Percentiles rank a stretch among this genome's conserved stretches.
Conservation (phyloP, 2,888 invertebrate genomes). For the Atethmia centrago region DNA sequence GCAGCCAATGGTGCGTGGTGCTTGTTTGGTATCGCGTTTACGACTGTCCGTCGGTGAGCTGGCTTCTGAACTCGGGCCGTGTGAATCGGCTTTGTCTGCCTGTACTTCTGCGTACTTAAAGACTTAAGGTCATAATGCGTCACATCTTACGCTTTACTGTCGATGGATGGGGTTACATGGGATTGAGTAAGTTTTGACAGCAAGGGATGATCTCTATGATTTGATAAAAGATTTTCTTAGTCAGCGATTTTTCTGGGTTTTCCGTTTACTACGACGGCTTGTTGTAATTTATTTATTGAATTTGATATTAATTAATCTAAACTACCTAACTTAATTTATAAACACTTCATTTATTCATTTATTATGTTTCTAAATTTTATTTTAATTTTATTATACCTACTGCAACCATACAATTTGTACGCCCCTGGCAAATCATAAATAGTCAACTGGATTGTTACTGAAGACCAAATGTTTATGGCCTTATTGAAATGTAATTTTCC, state of each 20-base stretch:
- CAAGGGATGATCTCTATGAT: constrained; percentile 10
- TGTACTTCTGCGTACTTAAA: constrained; percentile 64
- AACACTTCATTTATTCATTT: too few relatives aligned
- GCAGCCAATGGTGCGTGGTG: constrained; percentile 85
- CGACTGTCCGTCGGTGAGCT: constrained; percentile 77
- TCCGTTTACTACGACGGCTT: too few relatives aligned
- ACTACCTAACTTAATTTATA: too few relatives aligned
- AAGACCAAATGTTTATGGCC: not conserved
- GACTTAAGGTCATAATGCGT: constrained; percentile 68
- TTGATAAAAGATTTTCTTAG: not conserved
- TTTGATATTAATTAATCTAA: too few relatives aligned
- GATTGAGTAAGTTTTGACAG: constrained; percentile 36
- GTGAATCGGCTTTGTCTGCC: constrained; percentile 82
- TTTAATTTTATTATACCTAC: too few relatives aligned
- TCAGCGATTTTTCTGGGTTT: not conserved
- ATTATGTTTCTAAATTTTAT: too few relatives aligned
- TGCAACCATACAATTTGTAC: too few relatives aligned
- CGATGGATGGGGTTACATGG: constrained; percentile 42
- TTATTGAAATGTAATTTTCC: not conserved
- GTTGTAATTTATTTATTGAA: too few relatives aligned
- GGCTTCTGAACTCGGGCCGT: constrained; percentile 83
- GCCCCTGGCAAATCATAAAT: too few relatives aligned
- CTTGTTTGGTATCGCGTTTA: constrained; percentile 80
- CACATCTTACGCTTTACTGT: constrained; percentile 58
- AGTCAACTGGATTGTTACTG: too few relatives aligned